phyloP scores from a whole-genome alignment of 2,797 vertebrate species.

The Poeciliopsis paucimaculata region DNA sequence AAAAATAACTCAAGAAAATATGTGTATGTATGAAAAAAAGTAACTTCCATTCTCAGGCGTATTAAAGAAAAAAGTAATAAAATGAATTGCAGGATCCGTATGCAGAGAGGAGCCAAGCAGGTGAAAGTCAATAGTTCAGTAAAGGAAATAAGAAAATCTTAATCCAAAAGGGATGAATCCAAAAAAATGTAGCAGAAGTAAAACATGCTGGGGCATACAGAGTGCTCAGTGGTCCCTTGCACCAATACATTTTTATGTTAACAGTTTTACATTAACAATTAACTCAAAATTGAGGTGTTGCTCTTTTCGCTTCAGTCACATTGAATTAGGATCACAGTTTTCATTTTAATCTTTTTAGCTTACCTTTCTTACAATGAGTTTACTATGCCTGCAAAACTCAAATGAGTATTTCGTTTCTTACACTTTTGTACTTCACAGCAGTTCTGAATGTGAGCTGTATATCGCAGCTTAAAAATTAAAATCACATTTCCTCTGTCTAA shows the following conservation, averaged over 20 bases:
- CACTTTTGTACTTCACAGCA: not conserved
- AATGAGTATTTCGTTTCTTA: not conserved
- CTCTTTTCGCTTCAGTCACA: not conserved
- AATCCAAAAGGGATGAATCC: not conserved
- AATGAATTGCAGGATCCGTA: not conserved
- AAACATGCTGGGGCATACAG: no score
- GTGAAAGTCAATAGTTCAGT: not conserved
- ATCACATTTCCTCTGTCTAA: not conserved
- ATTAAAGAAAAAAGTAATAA: not conserved
- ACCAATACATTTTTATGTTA: not conserved
- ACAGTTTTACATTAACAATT: not conserved
- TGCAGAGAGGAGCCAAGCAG: not conserved
- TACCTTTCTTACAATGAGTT: not conserved
- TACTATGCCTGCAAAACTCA: not conserved
- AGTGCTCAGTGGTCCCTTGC: not conserved
- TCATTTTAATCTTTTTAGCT: no score
- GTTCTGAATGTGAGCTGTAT: not conserved
- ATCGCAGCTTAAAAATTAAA: not conserved
- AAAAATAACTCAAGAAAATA: not conserved
- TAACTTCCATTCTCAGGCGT: not conserved
- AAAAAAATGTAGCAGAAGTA: no score
- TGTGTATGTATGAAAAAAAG: not conserved
- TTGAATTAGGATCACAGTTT: not conserved
- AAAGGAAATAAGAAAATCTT: not conserved
- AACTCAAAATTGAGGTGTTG: not conserved